Percentiles rank a stretch among this genome's conserved stretches.
phyloP scores from a whole-genome alignment of 2,113 vertebrate genomes.

The Spea bombifrons region DNA sequence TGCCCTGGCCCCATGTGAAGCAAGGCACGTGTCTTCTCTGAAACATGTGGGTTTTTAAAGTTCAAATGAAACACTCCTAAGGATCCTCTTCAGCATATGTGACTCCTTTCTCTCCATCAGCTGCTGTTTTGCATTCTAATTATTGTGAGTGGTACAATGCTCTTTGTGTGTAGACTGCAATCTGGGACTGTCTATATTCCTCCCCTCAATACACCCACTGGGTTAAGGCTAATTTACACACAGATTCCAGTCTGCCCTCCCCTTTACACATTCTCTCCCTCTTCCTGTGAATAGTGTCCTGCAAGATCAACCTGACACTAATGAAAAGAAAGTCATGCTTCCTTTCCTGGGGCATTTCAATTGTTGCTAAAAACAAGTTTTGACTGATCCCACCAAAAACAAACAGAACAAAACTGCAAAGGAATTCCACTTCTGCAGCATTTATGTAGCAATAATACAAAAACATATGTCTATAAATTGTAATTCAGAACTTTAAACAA shows the following conservation, averaged over 20 bases:
- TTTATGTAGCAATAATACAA: no score
- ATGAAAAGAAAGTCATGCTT: slow-evolving; percentile 5
- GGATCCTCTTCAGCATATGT: slow-evolving; percentile 4
- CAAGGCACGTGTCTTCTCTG: no score
- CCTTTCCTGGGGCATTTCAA: background rate
- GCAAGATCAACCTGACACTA: slow-evolving; percentile 20
- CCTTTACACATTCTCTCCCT: background rate
- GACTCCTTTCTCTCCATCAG: slow-evolving; percentile 14
- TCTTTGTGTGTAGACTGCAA: slow-evolving; percentile 23
- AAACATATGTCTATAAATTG: no score
- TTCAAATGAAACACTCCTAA: background rate
- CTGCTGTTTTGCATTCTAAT: slow-evolving; percentile 2
- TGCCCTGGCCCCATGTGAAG: no score
- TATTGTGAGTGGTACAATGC: slow-evolving; percentile 25
- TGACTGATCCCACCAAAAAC: background rate
- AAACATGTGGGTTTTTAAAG: background rate
- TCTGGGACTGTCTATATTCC: slow-evolving; percentile 24
- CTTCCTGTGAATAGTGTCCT: slow-evolving; percentile 3
- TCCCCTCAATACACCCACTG: slow-evolving; percentile 29
- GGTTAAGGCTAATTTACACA: slow-evolving; percentile 31
- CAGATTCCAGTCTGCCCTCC: slow-evolving; percentile 11
- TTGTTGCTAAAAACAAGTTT: slow-evolving; percentile 9
- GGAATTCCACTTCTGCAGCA: background rate
- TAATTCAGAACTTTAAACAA: no score
- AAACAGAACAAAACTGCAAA: background rate